These are phyloP conservation scores for Melopsittacus undulatus DNA, from an alignment of 2,797 vertebrate genomes.

Conservation along the genomic window DNA sequence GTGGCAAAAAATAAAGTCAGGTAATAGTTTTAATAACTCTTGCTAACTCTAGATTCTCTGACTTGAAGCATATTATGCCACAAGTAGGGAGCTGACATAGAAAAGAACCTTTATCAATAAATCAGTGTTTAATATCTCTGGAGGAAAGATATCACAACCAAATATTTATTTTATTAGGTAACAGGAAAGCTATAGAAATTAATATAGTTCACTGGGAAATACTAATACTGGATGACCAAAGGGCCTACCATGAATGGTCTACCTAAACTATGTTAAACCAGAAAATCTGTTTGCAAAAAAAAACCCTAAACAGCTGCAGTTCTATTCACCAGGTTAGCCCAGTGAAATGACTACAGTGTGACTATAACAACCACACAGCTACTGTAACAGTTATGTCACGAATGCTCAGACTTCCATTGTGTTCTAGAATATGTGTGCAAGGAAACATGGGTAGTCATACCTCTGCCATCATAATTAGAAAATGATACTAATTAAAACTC, in stretches of 20 bases:
- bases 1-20: neutral
- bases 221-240: neutral
- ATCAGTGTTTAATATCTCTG: neutral
- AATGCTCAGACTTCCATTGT: neutral
- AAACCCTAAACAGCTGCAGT: neutral
- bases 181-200: neutral
- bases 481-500: fast-evolving
- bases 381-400: neutral
- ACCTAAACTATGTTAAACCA: neutral
- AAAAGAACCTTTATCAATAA: neutral
- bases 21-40: neutral
- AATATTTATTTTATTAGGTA: neutral
- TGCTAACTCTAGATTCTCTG: neutral
- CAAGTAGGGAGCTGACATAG: fast-evolving
- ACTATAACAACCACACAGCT: neutral
- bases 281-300: neutral
- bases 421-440: fast-evolving
- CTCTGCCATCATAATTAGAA: neutral
- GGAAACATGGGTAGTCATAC: neutral
- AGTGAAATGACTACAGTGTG: neutral
- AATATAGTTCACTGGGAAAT: neutral
- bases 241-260: neutral
- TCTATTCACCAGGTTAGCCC: neutral
- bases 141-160: neutral
- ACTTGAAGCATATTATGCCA: neutral